These are phyloP conservation scores for Eonycteris spelaea DNA, from an alignment of 2,113 vertebrate species.

Conservation along the genomic window DNA sequence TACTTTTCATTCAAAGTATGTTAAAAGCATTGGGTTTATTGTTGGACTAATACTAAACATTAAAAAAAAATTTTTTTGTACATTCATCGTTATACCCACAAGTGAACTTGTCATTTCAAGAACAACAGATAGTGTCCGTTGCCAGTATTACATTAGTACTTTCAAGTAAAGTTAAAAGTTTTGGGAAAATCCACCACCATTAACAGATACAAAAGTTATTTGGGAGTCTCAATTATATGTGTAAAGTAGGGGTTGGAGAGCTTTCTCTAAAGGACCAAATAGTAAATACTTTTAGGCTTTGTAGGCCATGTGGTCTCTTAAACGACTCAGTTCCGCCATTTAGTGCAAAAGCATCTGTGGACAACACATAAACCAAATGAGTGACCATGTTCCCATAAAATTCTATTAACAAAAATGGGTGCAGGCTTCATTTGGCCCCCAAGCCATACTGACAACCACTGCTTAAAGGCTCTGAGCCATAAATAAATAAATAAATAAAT, in stretches of 20 bases:
- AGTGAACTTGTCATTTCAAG: neutral
- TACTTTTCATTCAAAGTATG: neutral
- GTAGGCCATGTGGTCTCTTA: neutral
- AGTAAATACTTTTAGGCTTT: neutral
- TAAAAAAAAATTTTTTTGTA: neutral
- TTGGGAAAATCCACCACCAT: neutral
- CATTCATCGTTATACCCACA: neutral
- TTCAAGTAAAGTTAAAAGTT: slow-evolving; percentile 4
- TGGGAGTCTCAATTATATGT: neutral
- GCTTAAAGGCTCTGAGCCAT: neutral
- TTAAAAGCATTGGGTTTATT: neutral
- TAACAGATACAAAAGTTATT: neutral
- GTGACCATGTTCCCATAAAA: neutral
- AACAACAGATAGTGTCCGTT: neutral
- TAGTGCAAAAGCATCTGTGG: neutral
- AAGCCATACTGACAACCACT: neutral
- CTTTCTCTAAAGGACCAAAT: neutral
- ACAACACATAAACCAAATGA: neutral
- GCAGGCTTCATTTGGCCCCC: neutral
- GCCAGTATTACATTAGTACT: neutral
- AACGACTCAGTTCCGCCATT: neutral
- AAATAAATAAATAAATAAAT: neutral
- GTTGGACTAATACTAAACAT: neutral
- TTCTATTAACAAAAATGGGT: neutral
- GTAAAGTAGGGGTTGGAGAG: neutral